A percentile compares a stretch with the other conserved stretches of the same genome.
Evolutionary conservation across 1,140 invertebrate species (phyloP).

Genomic region (Apis laboriosa): DNA sequence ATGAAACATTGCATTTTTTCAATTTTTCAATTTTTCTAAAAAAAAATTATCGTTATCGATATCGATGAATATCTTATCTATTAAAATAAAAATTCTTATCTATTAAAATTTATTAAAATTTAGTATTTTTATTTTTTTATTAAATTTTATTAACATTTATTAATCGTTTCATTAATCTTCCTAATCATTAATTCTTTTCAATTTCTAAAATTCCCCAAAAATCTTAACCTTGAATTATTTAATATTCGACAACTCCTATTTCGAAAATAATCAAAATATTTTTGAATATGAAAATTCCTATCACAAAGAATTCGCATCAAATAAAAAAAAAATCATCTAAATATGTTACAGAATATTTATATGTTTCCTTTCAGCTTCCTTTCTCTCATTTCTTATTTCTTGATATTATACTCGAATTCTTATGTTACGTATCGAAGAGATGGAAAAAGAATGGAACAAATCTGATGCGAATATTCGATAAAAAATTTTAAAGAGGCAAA

Average conservation of each 20-base stretch:
- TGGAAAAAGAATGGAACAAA: not conserved
- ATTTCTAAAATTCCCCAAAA: no score
- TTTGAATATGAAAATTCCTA: constrained; percentile 12
- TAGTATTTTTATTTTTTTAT: no score
- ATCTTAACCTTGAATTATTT: not conserved
- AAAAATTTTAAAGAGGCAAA: not conserved
- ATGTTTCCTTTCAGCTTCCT: not conserved
- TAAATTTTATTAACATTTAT: no score
- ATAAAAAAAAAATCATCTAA: not conserved
- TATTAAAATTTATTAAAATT: no score
- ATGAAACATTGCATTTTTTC: no score
- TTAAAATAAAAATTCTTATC: no score
- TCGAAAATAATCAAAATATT: not conserved
- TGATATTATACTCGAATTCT: not conserved
- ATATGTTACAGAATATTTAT: not conserved
- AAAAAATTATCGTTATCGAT: no score
- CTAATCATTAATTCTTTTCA: no score
- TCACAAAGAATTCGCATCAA: not conserved
- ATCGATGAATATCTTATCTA: no score
- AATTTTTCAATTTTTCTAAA: no score
- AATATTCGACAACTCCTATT: not conserved
- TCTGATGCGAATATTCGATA: not conserved
- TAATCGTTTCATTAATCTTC: no score
- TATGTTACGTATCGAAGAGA: not conserved
- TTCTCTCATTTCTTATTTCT: not conserved